These are phyloP conservation scores for Cheilosia variabilis DNA, from an alignment of 2,888 invertebrate genomes.

Conservation along the genomic window DNA sequence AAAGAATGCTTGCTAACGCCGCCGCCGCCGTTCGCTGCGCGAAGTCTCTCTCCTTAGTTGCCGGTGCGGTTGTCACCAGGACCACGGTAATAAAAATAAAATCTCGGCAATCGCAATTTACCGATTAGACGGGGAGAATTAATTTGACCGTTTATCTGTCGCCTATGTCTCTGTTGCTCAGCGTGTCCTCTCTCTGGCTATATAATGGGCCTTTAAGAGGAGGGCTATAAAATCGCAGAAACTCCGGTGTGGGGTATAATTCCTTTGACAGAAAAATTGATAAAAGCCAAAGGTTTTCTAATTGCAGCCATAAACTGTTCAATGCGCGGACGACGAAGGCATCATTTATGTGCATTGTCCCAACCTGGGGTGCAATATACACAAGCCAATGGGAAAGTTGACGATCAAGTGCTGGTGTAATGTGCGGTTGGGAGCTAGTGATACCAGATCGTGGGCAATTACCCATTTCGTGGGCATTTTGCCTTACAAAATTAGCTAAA, in stretches of 20 bases:
- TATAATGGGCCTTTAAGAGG: not conserved
- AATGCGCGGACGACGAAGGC: not conserved
- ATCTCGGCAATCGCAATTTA: slow-evolving; percentile 28
- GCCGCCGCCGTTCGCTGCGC: not conserved
- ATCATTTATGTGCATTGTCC: not conserved
- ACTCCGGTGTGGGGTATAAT: slow-evolving; percentile 20
- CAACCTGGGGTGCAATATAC: no score
- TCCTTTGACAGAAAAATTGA: slow-evolving; percentile 37
- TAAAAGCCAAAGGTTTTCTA: slow-evolving; percentile 49
- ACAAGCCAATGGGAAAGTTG: no score
- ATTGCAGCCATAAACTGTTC: slow-evolving; percentile 44
- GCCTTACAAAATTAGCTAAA: no score
- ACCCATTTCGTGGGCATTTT: no score
- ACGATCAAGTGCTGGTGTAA: no score
- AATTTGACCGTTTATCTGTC: slow-evolving; percentile 36
- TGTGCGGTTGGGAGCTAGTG: no score
- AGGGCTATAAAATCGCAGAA: slow-evolving; percentile 11
- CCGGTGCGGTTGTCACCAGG: not conserved
- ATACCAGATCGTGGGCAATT: no score
- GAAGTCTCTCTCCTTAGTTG: not conserved
- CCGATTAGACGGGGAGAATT: slow-evolving; percentile 31
- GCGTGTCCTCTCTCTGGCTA: not conserved
- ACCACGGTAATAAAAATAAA: slow-evolving; percentile 30
- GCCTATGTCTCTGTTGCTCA: slow-evolving; percentile 16
- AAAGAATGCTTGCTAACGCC: slow-evolving; percentile 9